These are phyloP conservation scores for Orycteropus afer DNA, from an alignment of 2,113 vertebrate species.

Conservation along the genomic window DNA sequence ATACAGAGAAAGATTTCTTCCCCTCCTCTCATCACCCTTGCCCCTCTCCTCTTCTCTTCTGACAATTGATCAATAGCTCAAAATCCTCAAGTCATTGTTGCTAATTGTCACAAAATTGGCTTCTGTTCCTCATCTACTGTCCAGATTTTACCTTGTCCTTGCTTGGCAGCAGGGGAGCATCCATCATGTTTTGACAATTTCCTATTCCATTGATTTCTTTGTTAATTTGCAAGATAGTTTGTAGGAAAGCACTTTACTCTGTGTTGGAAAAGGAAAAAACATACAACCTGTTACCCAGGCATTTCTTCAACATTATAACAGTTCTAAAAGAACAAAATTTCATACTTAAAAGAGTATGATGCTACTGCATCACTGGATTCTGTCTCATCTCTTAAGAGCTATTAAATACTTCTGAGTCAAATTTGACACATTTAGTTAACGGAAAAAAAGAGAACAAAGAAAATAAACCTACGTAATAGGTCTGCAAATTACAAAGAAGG, in stretches of 20 bases:
- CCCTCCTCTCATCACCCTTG: not conserved
- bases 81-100: not conserved
- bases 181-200: slow-evolving; percentile 30
- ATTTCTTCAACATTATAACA: slow-evolving; percentile 46
- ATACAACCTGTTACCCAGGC: not conserved
- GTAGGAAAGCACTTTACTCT: slow-evolving; percentile 28
- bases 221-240: slow-evolving; percentile 47
- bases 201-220: slow-evolving; percentile 47
- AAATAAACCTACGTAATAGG: not conserved
- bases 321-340: slow-evolving; percentile 41
- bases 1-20: not conserved
- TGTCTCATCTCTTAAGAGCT: slow-evolving; percentile 17
- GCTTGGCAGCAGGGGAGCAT: not conserved
- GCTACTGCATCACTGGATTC: not conserved
- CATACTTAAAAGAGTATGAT: slow-evolving; percentile 9
- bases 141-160: slow-evolving; percentile 29
- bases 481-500: not conserved
- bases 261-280: not conserved
- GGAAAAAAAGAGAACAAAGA: slow-evolving; percentile 44
- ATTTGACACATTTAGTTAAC: slow-evolving; percentile 9
- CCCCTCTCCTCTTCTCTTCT: not conserved
- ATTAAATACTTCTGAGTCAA: not conserved
- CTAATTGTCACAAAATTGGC: not conserved
- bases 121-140: not conserved
- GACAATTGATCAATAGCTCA: not conserved